These are phyloP conservation scores for Holacanthella duospinosa DNA, from an alignment of 2,888 invertebrate genomes.

Conservation along the genomic window DNA sequence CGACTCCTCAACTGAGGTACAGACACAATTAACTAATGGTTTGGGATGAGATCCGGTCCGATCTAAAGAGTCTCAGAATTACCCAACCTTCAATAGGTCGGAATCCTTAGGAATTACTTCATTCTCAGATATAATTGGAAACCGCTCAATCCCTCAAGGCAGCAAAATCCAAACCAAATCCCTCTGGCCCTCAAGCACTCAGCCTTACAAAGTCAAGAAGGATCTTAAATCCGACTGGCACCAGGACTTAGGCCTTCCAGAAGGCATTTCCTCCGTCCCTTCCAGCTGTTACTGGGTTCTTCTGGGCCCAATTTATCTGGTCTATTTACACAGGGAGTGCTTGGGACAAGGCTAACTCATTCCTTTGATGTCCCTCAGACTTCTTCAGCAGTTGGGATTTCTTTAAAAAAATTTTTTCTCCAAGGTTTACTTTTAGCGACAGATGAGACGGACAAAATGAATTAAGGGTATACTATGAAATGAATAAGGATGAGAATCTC, in stretches of 20 bases:
- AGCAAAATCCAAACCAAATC: not conserved
- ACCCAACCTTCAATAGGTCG: not conserved
- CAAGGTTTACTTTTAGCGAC: too few relatives aligned
- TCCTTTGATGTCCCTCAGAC: too few relatives aligned
- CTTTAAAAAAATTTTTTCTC: too few relatives aligned
- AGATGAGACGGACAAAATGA: too few relatives aligned
- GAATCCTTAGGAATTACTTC: too few relatives aligned
- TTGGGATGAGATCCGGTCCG: not conserved
- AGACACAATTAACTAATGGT: not conserved
- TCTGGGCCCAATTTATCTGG: not conserved
- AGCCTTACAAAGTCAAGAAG: not conserved
- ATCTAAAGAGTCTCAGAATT: not conserved
- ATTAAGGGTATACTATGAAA: too few relatives aligned
- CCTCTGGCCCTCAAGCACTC: not conserved
- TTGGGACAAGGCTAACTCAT: too few relatives aligned
- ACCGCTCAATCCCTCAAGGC: not conserved
- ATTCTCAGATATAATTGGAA: not conserved
- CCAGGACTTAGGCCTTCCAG: not conserved
- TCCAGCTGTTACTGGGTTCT: not conserved
- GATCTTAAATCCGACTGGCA: not conserved
- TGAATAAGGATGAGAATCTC: too few relatives aligned
- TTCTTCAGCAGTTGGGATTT: too few relatives aligned
- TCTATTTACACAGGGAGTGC: constrained; percentile 6
- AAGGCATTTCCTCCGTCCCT: not conserved
- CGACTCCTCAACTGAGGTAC: too few relatives aligned